Evolutionary conservation across 1,140 invertebrate genomes (phyloP).

Genomic region (Fopius arisanus): DNA sequence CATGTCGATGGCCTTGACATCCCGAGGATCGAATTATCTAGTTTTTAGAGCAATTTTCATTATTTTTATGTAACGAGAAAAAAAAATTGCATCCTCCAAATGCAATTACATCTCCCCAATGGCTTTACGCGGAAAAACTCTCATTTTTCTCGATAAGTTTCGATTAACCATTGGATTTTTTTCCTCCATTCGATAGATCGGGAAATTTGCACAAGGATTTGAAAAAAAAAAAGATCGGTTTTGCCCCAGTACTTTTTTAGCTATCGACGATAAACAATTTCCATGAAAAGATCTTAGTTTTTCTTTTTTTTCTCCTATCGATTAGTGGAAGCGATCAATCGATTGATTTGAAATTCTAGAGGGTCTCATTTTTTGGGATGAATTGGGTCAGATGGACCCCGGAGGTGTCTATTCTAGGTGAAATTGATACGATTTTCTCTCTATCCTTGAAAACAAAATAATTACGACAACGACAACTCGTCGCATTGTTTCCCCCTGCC

Average conservation of each 20-base stretch:
- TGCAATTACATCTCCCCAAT: too few relatives aligned
- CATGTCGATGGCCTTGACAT: not conserved
- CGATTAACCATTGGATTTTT: not conserved
- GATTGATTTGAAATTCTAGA: too few relatives aligned
- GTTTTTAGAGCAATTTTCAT: not conserved
- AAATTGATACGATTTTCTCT: not conserved
- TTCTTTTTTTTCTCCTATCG: too few relatives aligned
- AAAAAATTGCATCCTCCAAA: too few relatives aligned
- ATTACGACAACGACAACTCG: not conserved
- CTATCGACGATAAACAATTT: too few relatives aligned
- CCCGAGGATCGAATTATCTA: not conserved
- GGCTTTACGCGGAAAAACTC: not conserved
- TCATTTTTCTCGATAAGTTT: not conserved
- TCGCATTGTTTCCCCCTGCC: conserved; percentile 3
- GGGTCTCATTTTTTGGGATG: too few relatives aligned
- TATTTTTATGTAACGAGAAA: not conserved
- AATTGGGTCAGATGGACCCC: too few relatives aligned
- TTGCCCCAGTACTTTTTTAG: too few relatives aligned
- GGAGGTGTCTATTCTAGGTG: not conserved
- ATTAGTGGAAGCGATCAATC: too few relatives aligned
- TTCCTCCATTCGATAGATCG: not conserved
- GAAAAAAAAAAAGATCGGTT: not conserved
- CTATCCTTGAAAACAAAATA: conserved; percentile 9
- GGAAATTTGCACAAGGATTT: not conserved
- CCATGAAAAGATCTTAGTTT: too few relatives aligned